Conservation (phyloP, 2,888 invertebrate genomes). For the Watsonalla binaria region DNA sequence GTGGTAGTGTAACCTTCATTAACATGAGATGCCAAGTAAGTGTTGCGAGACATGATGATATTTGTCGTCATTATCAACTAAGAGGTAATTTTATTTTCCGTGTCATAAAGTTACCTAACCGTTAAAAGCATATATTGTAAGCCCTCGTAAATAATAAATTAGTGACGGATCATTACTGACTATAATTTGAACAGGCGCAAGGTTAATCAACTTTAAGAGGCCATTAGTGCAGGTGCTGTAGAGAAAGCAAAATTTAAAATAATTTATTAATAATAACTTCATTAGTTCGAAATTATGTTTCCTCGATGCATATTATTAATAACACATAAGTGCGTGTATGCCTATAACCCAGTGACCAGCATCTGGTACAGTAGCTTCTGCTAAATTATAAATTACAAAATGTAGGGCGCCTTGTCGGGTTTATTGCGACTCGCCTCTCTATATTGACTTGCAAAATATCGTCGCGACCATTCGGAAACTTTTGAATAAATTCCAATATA, state of each 20-base stretch:
- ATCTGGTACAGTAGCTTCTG: constrained; percentile 28
- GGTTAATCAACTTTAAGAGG: constrained; percentile 5
- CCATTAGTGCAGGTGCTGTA: constrained; percentile 1
- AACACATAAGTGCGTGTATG: not conserved
- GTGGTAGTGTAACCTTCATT: no score
- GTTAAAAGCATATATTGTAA: not conserved
- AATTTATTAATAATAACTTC: not conserved
- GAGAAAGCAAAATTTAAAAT: constrained; percentile 6
- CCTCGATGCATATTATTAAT: not conserved
- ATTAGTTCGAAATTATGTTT: not conserved
- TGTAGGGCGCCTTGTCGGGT: constrained; percentile 37
- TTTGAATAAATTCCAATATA: constrained; percentile 1
- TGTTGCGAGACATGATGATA: no score
- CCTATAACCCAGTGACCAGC: not conserved
- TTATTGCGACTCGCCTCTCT: constrained; percentile 25
- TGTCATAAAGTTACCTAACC: not conserved
- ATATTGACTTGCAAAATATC: constrained; percentile 33
- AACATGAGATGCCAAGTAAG: no score
- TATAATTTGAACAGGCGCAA: constrained; percentile 9
- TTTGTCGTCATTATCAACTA: not conserved
- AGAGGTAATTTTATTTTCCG: not conserved
- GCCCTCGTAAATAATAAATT: constrained; percentile 16
- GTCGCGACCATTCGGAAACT: constrained; percentile 14
- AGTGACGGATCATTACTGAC: constrained; percentile 17
- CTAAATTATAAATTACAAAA: constrained; percentile 41